Evolutionary conservation across 2,888 invertebrate genomes (phyloP), one percentile per base, ranked within the genome.

Genomic region (Oligia strigilis): DNA sequence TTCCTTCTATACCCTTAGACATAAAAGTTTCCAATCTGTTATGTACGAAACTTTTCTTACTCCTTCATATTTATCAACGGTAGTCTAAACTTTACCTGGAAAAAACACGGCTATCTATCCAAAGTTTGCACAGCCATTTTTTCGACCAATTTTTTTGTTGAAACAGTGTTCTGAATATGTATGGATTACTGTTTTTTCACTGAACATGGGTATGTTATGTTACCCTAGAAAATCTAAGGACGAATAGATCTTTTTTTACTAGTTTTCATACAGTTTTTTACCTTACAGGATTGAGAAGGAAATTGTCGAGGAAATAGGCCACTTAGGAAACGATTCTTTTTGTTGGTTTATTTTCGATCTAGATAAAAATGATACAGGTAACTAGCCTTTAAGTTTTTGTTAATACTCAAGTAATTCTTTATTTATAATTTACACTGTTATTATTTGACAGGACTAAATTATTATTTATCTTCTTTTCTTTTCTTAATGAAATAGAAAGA

Each of bases 121-220:
- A 75, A 89, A 80, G 75, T 87, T 81, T 81, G 70, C 9, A 6
- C 23, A 72, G 67, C n/a, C 55, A 79, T 71, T 84, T 83, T 81
- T 72, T 75, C 64, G 58, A 49, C 11, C 40, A 79, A 69, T 43
- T 87, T 87, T 75, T 64, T 17, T 75, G 70, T 80, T 76, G 55
- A 64, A 58, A 69, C 69, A 67, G 64, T 67, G 77, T 19, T 74
- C 69, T 82, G 81, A 87, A 87, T 89, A 89, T 89, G 87, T 87
- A 87, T 80, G 72, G 60, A 69, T 40, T 80, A 60, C 29, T 69
- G 75, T 84, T 89, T 80, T 78, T 65, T 76, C 49, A 36, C 17
- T 55, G 75, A 88, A 77, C 49, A 80, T 5, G n/a, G 49, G 19
- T 67, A n/a, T 62, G 75, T 77, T 73, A 43, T 29, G 46, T 17